These are phyloP conservation scores for Enteromius paludinosus DNA, from an alignment of 2,797 vertebrate genomes.

Conservation along the genomic window DNA sequence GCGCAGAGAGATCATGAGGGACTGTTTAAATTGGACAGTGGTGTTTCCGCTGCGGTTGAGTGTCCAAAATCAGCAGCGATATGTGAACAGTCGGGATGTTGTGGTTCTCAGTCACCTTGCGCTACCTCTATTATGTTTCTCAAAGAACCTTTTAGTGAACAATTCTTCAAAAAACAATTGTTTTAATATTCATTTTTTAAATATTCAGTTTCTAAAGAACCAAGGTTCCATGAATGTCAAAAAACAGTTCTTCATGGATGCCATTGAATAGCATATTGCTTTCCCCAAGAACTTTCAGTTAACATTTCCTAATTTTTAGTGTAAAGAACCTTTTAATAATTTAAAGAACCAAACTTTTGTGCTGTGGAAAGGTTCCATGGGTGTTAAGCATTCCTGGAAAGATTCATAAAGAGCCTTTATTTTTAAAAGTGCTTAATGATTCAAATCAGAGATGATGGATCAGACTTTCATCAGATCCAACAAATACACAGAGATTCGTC, in stretches of 20 bases:
- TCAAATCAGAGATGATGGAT: slow-evolving; percentile 1
- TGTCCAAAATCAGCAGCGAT: slow-evolving; percentile 75
- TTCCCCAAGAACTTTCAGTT: background rate
- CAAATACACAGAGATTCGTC: background rate
- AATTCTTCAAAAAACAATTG: background rate
- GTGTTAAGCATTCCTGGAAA: background rate
- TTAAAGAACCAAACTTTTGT: background rate
- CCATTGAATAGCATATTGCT: background rate
- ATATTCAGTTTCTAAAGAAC: background rate
- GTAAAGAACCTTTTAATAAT: background rate
- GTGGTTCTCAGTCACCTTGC: slow-evolving; percentile 2
- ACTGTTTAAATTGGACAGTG: slow-evolving; percentile 81
- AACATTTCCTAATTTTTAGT: background rate
- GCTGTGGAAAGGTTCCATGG: background rate
- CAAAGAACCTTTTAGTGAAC: background rate
- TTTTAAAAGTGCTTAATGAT: slow-evolving; percentile 15
- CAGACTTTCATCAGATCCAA: background rate
- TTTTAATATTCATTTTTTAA: background rate
- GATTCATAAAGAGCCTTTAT: background rate
- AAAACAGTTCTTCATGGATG: background rate
- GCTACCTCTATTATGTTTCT: slow-evolving; percentile 11
- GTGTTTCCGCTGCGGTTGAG: slow-evolving; percentile 78
- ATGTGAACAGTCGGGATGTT: slow-evolving; percentile 66
- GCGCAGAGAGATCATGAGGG: slow-evolving; percentile 78
- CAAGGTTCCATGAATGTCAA: background rate